phyloP scores from a whole-genome alignment of 1,140 invertebrate species.

The Carposina sasakii region DNA sequence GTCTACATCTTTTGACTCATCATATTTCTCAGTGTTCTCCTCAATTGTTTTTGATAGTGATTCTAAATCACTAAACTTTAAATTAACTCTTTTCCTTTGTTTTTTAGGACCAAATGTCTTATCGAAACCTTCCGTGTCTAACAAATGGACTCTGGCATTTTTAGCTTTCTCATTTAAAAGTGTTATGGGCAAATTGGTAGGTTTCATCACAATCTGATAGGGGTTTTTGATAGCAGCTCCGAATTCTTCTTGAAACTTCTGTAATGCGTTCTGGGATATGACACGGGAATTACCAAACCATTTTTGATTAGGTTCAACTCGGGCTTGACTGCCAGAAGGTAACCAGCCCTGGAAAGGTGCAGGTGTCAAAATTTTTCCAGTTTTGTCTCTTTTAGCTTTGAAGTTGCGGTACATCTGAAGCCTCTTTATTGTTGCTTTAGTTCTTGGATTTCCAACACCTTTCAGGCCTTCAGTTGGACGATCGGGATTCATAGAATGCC shows the following conservation, averaged over 20 bases:
- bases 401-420: conserved; percentile 98
- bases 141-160: conserved; percentile 91
- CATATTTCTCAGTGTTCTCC: conserved; percentile 83
- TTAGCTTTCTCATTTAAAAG: conserved; percentile 95
- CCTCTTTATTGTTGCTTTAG: conserved; percentile 95
- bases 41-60: conserved; percentile 82
- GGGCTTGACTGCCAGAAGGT: conserved; percentile 90
- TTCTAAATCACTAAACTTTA: conserved; percentile 82
- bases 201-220: conserved; percentile 98
- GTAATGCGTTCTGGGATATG: conserved; percentile 94
- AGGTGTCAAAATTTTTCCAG: conserved; percentile 93
- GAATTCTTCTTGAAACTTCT: conserved; percentile 98
- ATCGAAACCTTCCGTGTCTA: conserved; percentile 96
- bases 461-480: conserved; percentile 82
- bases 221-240: conserved; percentile 96
- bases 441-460: conserved; percentile 88
- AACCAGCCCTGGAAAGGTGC: conserved; percentile 96
- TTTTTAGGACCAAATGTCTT: conserved; percentile 97
- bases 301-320: conserved; percentile 97
- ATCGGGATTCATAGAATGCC: conserved; percentile 93
- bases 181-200: conserved; percentile 94
- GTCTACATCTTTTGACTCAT: conserved; percentile 85
- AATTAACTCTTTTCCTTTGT: conserved; percentile 90
- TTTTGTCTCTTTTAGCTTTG: conserved; percentile 93
- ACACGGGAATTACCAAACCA: conserved; percentile 98